Evolutionary conservation across 2,888 invertebrate species (phyloP), one percentile per base, ranked within the genome.

Genomic region (Diadromus collaris): DNA sequence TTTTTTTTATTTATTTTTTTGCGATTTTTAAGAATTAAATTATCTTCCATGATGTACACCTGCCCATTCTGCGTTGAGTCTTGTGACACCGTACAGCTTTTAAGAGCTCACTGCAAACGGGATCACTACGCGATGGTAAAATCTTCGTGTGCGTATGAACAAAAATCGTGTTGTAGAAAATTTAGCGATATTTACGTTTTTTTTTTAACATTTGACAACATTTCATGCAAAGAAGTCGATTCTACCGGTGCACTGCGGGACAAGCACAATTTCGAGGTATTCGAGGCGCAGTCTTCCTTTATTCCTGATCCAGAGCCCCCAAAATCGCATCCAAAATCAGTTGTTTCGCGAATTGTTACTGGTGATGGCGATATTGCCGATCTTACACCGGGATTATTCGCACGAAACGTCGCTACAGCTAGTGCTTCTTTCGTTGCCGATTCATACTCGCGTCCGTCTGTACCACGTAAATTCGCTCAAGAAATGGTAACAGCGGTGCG

Each of bases 161-260:
- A 78, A 54, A 56, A 34, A 34, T 70, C 64, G 27, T 81, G 77
- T 58, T 58, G n/a, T 2, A 56, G 67, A 63, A 77, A 58, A 60
- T 81, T 79, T 44, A 60, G 54, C 24, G 56, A 77, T 54, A 51
- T 79, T 19, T 63, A 81, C 61, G 51, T 21, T n/a, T 79, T 72
- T 58, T n/a, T 75, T 71, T 48, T 56, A 69, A 41, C 81, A 79
- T 56, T 44, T 58, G 41, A 6, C 41, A 13, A 9, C 16, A 13
- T 9, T 27, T 10, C 63, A 63, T 44, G 5, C 16, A 19, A 21
- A 41, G 24, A 6, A 24, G 24, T 38, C 21, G 10, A 16, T 24
- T n/a, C 21, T 24, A 13, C 19, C 19, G 44, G 10, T 44, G 63
- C 21, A 63, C 27, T 24, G 24, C 10, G 6, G 13, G 9, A 41